Evolutionary conservation across 2,113 vertebrate genomes (phyloP), one percentile per base, ranked within the genome.

Genomic region (Coptodon rendalli): DNA sequence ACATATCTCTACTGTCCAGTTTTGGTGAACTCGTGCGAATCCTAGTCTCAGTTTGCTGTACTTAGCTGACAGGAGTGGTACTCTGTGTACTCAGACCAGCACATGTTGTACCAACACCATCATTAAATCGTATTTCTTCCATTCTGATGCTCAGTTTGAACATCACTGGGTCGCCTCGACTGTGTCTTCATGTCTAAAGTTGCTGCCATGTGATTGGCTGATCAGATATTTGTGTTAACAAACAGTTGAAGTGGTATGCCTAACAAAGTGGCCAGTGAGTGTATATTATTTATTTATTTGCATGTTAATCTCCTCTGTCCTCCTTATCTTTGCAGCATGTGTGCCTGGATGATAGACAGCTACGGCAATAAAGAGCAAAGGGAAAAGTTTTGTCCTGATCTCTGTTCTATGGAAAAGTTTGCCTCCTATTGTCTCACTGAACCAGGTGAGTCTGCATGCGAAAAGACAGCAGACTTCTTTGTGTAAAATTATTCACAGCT

Each of bases 351-450:
- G 96, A 98, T 99, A 0, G 98, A 99, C 94, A 97, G 95, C 9
- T 99, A 98, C 86, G 99, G 98, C 50, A 98, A 85, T 0, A 90
- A 96, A 7, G 97, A 98, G 40, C 98, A 98, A 96, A 97, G 98
- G 83, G 96, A 83, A 88, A 97, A 11, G 90, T 98, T 97, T 91
- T 99, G 98, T 90, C 98, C 98, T 0, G 93, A 97, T 0, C 97
- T 99, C 36, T 99, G 99, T 12, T 93, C 95, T 40, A 99, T 99
- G 99, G 97, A 99, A 34, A 99, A 96, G 83, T 97, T 99, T 85
- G 98, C 98, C 43, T 98, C 98, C 56, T 99, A 99, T 92, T 99
- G 99, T 96, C 97, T 99, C 86, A 99, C 99, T 7, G 99, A 99
- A 92, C 98, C 99, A 95, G 98, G 98, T 99, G 91, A 45, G 83